Percentiles rank a stretch among this genome's conserved stretches.
These are phyloP conservation scores for Lycaon pictus DNA, from an alignment of 2,113 vertebrate genomes.

Conservation along the genomic window DNA sequence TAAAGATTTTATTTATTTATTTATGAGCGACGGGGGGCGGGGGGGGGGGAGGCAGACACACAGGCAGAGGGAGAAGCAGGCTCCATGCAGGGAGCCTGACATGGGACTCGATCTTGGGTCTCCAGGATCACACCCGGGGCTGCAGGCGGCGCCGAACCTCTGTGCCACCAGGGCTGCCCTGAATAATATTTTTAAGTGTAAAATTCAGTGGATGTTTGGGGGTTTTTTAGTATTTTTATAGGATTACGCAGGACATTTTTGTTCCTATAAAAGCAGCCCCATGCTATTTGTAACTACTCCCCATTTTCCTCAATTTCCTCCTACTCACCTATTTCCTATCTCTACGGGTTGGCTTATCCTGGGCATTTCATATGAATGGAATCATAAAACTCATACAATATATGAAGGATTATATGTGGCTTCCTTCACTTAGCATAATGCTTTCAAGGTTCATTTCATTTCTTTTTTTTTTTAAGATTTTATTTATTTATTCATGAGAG, in stretches of 20 bases:
- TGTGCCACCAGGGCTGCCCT: not conserved
- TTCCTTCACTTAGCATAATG: not conserved
- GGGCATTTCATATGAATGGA: not conserved
- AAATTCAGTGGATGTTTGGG: not conserved
- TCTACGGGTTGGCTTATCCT: not conserved
- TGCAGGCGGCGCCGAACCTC: too few relatives aligned
- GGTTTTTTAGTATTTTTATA: not conserved
- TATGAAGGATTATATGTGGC: not conserved
- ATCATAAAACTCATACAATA: not conserved
- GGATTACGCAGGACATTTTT: not conserved
- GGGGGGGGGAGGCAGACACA: too few relatives aligned
- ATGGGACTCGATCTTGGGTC: too few relatives aligned
- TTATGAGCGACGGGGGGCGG: too few relatives aligned
- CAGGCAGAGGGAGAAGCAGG: too few relatives aligned
- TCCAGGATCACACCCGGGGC: too few relatives aligned
- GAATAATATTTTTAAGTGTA: not conserved
- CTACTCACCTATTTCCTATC: not conserved
- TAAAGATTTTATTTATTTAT: too few relatives aligned
- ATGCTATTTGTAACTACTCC: not conserved
- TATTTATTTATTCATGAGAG: too few relatives aligned
- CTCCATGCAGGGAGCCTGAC: too few relatives aligned
- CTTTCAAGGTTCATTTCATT: not conserved
- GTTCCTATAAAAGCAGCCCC: not conserved
- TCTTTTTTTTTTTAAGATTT: too few relatives aligned
- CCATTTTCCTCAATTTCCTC: not conserved